phyloP scores from a whole-genome alignment of 2,113 vertebrate species.

The Apodemus sylvaticus region DNA sequence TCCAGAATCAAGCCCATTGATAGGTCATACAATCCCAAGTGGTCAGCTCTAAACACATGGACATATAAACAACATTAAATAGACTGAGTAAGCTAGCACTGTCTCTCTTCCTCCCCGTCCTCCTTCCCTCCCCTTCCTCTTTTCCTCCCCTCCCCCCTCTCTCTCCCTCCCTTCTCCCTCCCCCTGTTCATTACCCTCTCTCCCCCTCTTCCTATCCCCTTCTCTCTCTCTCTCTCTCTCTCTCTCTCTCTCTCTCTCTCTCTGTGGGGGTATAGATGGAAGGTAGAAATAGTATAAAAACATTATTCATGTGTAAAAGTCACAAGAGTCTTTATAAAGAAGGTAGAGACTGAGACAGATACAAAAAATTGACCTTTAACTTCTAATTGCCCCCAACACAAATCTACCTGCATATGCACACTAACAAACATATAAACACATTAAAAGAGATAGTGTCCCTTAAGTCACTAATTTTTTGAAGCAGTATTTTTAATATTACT shows the following conservation, averaged over 20 bases:
- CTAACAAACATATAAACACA: neutral
- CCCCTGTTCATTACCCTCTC: too few species aligned
- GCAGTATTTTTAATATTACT: neutral
- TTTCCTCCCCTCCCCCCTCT: too few species aligned
- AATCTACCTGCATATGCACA: neutral
- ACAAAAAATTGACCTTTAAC: neutral
- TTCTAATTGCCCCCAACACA: too few species aligned
- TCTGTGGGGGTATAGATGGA: neutral
- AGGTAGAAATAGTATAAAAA: neutral
- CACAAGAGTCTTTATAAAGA: neutral
- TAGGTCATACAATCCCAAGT: neutral
- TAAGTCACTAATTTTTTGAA: neutral
- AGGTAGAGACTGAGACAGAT: neutral
- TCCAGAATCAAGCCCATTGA: neutral
- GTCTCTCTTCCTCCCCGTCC: too few species aligned
- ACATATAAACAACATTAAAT: neutral
- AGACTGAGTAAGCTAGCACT: neutral
- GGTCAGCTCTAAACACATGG: neutral
- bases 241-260: neutral
- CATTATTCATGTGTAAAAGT: neutral
- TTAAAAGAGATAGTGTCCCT: neutral
- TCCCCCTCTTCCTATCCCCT: too few species aligned
- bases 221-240: too few species aligned
- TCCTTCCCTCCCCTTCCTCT: too few species aligned
- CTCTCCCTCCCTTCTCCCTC: too few species aligned